Evolutionary conservation across 2,888 invertebrate species (phyloP).

Genomic region (Zygaena filipendulae): DNA sequence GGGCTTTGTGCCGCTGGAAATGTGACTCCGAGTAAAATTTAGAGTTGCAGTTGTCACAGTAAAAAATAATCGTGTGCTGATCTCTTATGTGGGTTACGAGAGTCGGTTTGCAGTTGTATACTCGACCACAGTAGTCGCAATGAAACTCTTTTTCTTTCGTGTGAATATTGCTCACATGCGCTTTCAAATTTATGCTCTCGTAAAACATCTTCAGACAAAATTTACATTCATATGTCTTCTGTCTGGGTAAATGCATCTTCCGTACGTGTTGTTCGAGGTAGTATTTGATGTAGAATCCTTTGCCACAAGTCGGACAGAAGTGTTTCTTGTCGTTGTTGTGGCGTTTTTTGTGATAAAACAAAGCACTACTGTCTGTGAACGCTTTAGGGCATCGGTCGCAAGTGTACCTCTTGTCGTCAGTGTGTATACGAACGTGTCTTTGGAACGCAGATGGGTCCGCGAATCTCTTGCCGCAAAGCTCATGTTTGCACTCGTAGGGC

Average conservation of each 20-base stretch:
- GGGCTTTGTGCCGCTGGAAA: no score
- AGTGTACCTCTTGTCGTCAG: conserved; percentile 21
- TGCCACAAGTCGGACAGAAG: conserved; percentile 19
- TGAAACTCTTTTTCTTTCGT: no score
- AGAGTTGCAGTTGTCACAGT: conserved; percentile 3
- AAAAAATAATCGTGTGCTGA: conserved; percentile 3
- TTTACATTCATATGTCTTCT: conserved; percentile 14
- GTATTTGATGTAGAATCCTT: conserved; percentile 14
- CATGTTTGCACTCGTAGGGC: conserved; percentile 19
- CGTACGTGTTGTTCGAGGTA: no score
- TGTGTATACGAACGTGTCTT: conserved; percentile 25
- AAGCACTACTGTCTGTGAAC: conserved; percentile 23
- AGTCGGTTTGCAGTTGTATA: no score
- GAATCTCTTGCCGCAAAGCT: conserved; percentile 22
- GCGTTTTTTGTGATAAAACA: conserved; percentile 16
- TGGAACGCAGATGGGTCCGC: conserved; percentile 20
- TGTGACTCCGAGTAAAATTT: no score
- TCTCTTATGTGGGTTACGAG: no score
- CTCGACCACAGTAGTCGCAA: no score
- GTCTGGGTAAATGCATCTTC: conserved; percentile 9
- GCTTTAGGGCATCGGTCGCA: conserved; percentile 21
- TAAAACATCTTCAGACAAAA: conserved; percentile 20
- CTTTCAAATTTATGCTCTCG: background rate
- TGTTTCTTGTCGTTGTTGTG: conserved; percentile 17
- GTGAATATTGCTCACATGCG: background rate